phyloP scores from a whole-genome alignment of 2,797 vertebrate species.

The Squalus acanthias region DNA sequence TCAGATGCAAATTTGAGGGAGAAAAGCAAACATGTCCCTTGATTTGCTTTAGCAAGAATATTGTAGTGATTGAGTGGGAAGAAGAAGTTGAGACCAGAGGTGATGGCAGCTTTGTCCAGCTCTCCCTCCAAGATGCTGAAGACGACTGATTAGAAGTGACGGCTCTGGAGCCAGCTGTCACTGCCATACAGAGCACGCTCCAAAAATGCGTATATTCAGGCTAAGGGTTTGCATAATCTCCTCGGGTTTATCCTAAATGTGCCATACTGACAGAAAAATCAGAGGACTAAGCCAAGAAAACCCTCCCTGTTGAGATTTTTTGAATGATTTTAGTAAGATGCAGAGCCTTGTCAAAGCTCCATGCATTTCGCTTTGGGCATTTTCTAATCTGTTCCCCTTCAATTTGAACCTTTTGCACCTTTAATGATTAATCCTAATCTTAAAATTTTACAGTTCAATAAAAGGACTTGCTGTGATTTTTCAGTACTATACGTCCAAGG shows the following conservation, averaged over 20 bases:
- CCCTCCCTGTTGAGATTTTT: background rate
- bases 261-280: constrained; percentile 11
- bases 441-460: background rate
- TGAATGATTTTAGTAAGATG: background rate
- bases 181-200: constrained; percentile 47
- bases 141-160: constrained; percentile 67
- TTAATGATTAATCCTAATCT: background rate
- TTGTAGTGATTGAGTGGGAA: background rate
- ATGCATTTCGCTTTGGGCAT: background rate
- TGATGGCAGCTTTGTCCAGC: background rate
- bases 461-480: background rate
- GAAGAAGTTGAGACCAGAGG: background rate
- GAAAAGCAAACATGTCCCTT: background rate
- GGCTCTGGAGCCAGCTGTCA: constrained; percentile 63
- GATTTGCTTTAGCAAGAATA: background rate
- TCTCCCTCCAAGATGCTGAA: constrained; percentile 43
- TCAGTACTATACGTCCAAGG: background rate
- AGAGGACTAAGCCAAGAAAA: background rate
- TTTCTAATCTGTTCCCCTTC: background rate
- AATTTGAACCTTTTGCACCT: background rate
- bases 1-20: background rate
- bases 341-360: background rate
- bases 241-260: background rate
- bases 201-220: constrained; percentile 44
- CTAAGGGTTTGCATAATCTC: constrained; percentile 29